Percentiles rank a stretch among this genome's conserved stretches.
Evolutionary conservation across 2,113 vertebrate species (phyloP).

Genomic region (Rhinolophus sinicus): DNA sequence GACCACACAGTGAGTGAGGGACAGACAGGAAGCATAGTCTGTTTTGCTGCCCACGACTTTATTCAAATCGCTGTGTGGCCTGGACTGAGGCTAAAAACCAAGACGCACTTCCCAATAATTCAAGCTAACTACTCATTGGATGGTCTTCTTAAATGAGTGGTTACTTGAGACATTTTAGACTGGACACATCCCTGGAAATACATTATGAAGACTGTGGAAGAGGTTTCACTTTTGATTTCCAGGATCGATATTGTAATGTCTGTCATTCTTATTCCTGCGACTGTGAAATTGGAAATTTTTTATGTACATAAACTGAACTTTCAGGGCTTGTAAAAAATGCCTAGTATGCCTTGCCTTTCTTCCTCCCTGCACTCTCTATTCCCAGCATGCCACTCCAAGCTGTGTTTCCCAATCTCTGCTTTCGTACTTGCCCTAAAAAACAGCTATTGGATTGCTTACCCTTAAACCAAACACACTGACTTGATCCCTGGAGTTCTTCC

Average conservation of each 20-base stretch:
- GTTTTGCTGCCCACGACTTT: neutral
- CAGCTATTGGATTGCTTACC: neutral
- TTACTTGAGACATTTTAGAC: neutral
- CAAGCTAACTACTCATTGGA: neutral
- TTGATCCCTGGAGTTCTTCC: neutral
- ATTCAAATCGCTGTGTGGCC: neutral
- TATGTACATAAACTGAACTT: neutral
- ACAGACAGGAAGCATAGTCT: neutral
- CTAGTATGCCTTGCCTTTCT: neutral
- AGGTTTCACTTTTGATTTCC: conserved; percentile 45
- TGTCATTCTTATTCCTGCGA: neutral
- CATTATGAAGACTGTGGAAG: neutral
- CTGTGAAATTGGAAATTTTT: neutral
- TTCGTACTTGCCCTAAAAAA: neutral
- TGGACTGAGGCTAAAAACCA: neutral
- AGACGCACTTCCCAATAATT: neutral
- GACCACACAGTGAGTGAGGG: conserved; percentile 1
- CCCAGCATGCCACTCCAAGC: neutral
- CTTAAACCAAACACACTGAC: neutral
- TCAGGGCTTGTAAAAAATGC: neutral
- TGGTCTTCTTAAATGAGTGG: neutral
- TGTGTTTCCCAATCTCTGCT: neutral
- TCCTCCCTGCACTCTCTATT: neutral
- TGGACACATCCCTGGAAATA: conserved; percentile 43
- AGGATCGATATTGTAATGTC: neutral